Evolutionary conservation across 2,888 invertebrate species (phyloP).

Genomic region (Uloborus plumipes): DNA sequence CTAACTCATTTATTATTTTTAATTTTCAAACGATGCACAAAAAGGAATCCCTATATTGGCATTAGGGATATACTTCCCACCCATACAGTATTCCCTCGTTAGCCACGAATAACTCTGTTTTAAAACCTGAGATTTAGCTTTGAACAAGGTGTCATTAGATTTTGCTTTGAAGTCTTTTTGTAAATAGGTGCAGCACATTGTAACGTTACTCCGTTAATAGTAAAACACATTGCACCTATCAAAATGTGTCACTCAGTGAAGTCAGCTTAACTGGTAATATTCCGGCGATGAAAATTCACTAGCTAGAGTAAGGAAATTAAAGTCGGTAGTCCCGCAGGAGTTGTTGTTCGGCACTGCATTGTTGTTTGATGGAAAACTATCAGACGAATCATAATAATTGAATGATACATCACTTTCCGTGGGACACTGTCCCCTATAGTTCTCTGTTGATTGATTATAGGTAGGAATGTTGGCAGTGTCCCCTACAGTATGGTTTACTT

Average conservation of each 20-base stretch:
- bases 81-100: not conserved
- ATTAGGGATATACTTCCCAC: no score
- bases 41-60: no score
- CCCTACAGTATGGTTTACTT: slow-evolving; percentile 57
- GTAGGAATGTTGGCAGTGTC: slow-evolving; percentile 65
- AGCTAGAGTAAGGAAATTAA: slow-evolving; percentile 93
- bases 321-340: slow-evolving; percentile 75
- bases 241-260: slow-evolving; percentile 30
- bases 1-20: no score
- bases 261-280: slow-evolving; percentile 84
- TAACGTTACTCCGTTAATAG: slow-evolving; percentile 1
- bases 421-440: slow-evolving; percentile 63
- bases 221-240: slow-evolving; percentile 11
- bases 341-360: slow-evolving; percentile 47
- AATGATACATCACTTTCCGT: slow-evolving; percentile 58
- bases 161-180: not conserved
- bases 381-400: slow-evolving; percentile 63
- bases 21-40: no score
- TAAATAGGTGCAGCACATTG: slow-evolving; percentile 17
- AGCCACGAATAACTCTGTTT: slow-evolving; percentile 28
- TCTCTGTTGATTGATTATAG: slow-evolving; percentile 54
- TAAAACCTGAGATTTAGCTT: slow-evolving; percentile 24
- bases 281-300: slow-evolving; percentile 90
- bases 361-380: slow-evolving; percentile 59
- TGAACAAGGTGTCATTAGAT: slow-evolving; percentile 1